These are phyloP conservation scores for Chalcis sispes DNA, from an alignment of 2,888 invertebrate species.

Conservation along the genomic window DNA sequence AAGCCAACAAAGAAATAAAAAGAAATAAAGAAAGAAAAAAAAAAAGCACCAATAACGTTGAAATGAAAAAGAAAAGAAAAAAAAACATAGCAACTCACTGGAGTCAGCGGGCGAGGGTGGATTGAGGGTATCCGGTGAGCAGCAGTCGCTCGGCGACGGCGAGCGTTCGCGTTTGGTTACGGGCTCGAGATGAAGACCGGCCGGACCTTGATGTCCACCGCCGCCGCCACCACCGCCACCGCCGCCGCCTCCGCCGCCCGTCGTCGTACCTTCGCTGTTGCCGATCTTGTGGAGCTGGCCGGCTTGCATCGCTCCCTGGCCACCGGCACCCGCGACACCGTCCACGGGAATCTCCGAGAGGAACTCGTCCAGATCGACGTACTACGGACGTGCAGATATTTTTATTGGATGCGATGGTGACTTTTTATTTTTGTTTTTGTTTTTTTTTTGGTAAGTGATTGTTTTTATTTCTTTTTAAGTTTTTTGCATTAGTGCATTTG, in stretches of 20 bases:
- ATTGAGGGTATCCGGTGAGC: slow-evolving; percentile 92
- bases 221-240: slow-evolving; percentile 69
- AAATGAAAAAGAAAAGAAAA: slow-evolving; percentile 8
- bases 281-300: slow-evolving; percentile 74
- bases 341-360: slow-evolving; percentile 95
- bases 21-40: background rate
- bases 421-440: background rate
- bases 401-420: background rate
- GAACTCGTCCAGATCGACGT: slow-evolving; percentile 98
- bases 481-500: too few species aligned
- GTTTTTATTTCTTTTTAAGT: background rate
- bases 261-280: slow-evolving; percentile 64
- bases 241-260: slow-evolving; percentile 52
- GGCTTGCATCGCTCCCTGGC: slow-evolving; percentile 76
- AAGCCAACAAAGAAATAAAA: background rate
- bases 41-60: slow-evolving; percentile 5
- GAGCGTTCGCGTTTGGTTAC: slow-evolving; percentile 90
- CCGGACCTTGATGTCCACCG: slow-evolving; percentile 79
- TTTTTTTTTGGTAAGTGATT: background rate
- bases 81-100: slow-evolving; percentile 88
- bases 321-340: slow-evolving; percentile 81
- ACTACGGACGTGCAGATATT: slow-evolving; percentile 81
- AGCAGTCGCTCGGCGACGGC: slow-evolving; percentile 91
- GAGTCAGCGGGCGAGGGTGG: slow-evolving; percentile 93
- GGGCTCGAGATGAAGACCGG: slow-evolving; percentile 82